These are phyloP conservation scores for Euleptes europaea DNA, from an alignment of 2,113 vertebrate species.

Conservation along the genomic window DNA sequence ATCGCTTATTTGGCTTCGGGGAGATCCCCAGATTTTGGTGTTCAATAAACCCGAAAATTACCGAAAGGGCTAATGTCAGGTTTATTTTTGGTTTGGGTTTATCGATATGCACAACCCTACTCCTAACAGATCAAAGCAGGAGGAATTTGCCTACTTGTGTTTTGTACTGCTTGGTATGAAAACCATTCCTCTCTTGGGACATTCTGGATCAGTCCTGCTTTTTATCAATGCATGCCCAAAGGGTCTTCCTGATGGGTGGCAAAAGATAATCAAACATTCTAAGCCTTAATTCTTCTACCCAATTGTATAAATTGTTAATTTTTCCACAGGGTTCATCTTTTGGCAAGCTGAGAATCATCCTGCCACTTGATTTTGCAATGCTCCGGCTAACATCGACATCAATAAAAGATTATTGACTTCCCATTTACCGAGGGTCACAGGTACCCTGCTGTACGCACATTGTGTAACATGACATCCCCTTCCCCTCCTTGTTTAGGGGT, in stretches of 20 bases:
- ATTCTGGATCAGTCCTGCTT: not conserved
- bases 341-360: slow-evolving; percentile 13
- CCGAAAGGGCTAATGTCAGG: too few relatives aligned
- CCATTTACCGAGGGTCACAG: not conserved
- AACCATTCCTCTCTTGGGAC: too few relatives aligned
- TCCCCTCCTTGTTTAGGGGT: slow-evolving; percentile 48
- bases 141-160: not conserved
- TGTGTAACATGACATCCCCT: slow-evolving; percentile 1
- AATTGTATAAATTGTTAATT: not conserved
- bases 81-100: too few relatives aligned
- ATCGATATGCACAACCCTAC: too few relatives aligned
- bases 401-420: slow-evolving; percentile 34
- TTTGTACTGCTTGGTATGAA: not conserved
- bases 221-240: not conserved
- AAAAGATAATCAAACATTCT: not conserved
- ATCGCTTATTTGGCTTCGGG: too few relatives aligned
- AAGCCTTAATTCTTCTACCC: not conserved
- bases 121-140: not conserved
- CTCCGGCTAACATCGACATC: slow-evolving; percentile 10
- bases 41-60: too few relatives aligned
- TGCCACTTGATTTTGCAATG: not conserved
- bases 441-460: not conserved
- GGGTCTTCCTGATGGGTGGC: not conserved
- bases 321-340: not conserved
- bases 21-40: too few relatives aligned